Base-by-base conservation (phyloP, 2,888 invertebrate genomes). In the Thumatha senex region DNA sequence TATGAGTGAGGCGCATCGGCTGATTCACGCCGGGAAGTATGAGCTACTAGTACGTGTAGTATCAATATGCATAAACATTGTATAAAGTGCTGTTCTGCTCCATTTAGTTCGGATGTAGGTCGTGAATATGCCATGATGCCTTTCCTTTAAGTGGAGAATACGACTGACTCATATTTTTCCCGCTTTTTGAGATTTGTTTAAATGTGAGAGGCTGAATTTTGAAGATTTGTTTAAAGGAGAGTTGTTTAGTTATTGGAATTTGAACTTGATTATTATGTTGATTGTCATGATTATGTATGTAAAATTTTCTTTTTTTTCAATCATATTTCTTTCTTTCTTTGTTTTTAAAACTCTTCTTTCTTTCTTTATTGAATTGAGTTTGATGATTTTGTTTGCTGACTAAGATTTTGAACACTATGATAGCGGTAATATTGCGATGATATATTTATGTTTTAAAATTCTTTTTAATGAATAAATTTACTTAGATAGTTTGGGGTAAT, bases 41-140 rank as follows among this genome's bases (percentile, higher is more conserved):
- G 29, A 44, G 24, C 35, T 13, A 34, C 36, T 5, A 35, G 18
- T 4, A 24, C 18, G 3, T 24, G 18, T 24, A 24, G n/a, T n/a
- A n/a, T 50, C 14, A 42, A 39, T 49, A 55, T 53, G 54, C 48
- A 55, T 66, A 57, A 12, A 47, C 46, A 43, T 59, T 54, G 46
- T 51, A 52, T 36, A 47, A 50, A 45, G 56, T 46, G 41, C 46
- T 61, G 46, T 66, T 67, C 66, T 65, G 71, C 64, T 48, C 74
- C 54, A 72, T 71, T 73, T 73, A 62, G 54, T 59, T 56, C 55
- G 55, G 61, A 74, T 69, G 59, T 73, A 71, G 74, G 74, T 74
- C 74, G 69, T 55, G 67, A 59, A 48, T 53, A 59, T 62, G 67
- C 56, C 57, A 64, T 59, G 58, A 57, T 54, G 54, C 54, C 41